Evolutionary conservation across 2,113 vertebrate species (phyloP).

Genomic region (Chelonoidis abingdonii): DNA sequence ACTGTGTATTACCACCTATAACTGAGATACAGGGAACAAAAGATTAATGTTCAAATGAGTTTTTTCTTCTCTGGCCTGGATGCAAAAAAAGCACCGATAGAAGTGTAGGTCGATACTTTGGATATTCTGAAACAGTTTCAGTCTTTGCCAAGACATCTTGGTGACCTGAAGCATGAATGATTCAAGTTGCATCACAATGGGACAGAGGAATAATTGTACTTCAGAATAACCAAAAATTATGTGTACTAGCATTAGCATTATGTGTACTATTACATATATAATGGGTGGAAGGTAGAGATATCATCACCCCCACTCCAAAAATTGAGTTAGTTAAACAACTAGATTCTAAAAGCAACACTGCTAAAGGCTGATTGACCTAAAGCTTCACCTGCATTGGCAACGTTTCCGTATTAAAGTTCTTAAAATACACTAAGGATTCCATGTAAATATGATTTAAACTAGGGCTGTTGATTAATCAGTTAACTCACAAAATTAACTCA

Average conservation of each 20-base stretch:
- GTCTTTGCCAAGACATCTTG: not conserved
- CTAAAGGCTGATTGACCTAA: not conserved
- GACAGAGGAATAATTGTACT: not conserved
- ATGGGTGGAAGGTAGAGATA: not conserved
- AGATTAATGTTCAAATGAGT: not conserved
- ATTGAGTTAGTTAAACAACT: not conserved
- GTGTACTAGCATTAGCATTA: not conserved
- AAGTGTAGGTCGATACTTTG: not conserved
- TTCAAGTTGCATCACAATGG: not conserved
- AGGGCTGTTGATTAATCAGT: too few species aligned
- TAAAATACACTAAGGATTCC: not conserved
- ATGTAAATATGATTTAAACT: not conserved
- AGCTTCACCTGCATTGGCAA: not conserved
- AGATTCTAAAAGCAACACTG: not conserved
- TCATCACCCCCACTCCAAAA: not conserved
- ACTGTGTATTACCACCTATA: not conserved
- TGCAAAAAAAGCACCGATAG: not conserved
- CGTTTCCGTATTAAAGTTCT: not conserved
- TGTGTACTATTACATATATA: not conserved
- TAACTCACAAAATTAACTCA: too few species aligned
- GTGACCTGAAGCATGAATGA: not conserved
- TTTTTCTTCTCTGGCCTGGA: not conserved
- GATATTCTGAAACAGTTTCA: not conserved
- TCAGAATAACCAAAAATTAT: not conserved
- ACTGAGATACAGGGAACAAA: not conserved